Conservation (phyloP, 2,888 invertebrate species). For the Neoaliturus tenellus region DNA sequence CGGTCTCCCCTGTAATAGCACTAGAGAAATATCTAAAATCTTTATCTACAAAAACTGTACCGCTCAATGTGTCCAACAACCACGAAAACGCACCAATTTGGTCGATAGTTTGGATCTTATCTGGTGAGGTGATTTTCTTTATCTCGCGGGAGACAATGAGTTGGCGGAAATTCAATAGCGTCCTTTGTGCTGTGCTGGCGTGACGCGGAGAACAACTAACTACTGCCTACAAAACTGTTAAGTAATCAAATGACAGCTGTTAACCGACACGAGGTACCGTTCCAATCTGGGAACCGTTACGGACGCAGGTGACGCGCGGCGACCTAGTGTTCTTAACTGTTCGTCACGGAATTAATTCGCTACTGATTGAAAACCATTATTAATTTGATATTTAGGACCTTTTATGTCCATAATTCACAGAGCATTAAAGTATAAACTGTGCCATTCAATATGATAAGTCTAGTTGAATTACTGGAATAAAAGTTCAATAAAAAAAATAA, state of each 20-base stretch:
- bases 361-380: too few relatives aligned
- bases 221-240: neutral
- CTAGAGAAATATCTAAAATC: too few relatives aligned
- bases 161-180: neutral
- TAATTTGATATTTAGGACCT: too few relatives aligned
- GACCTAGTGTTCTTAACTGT: neutral
- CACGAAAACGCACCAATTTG: neutral
- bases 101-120: neutral
- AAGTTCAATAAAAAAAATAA: too few relatives aligned
- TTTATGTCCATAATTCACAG: too few relatives aligned
- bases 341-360: neutral
- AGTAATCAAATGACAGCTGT: slow-evolving; percentile 32
- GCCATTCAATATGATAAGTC: too few relatives aligned
- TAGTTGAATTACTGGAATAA: too few relatives aligned
- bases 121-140: neutral
- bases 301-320: neutral
- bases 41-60: too few relatives aligned
- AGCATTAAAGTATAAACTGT: too few relatives aligned
- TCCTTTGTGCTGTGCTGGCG: neutral
- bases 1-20: too few relatives aligned
- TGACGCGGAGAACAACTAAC: neutral
- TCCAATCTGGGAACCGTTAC: neutral
- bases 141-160: neutral
- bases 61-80: neutral
- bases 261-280: neutral